phyloP scores from a whole-genome alignment of 2,888 invertebrate genomes.

The Polia nebulosa region DNA sequence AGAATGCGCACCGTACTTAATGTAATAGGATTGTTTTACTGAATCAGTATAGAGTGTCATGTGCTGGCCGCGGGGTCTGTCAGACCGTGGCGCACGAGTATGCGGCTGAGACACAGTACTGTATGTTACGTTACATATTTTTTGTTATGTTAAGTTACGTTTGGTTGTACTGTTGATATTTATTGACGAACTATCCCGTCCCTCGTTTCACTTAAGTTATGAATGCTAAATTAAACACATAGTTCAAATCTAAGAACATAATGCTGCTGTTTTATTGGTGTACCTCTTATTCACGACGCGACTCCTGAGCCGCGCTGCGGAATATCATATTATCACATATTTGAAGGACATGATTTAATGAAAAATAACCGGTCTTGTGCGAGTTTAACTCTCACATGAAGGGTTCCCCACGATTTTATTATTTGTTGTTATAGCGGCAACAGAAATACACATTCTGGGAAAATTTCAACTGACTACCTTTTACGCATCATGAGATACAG shows the following conservation, averaged over 20 bases:
- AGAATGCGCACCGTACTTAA: constrained; percentile 1
- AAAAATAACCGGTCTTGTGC: too few relatives aligned
- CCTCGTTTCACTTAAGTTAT: constrained; percentile 84
- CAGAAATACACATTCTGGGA: too few relatives aligned
- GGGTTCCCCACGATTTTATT: too few relatives aligned
- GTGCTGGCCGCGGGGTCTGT: not conserved
- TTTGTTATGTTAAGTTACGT: constrained; percentile 40
- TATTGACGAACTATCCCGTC: constrained; percentile 88
- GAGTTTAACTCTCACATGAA: too few relatives aligned
- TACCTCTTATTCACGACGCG: not conserved
- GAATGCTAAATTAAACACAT: constrained; percentile 82
- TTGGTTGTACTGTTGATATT: constrained; percentile 60
- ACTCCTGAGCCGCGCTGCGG: too few relatives aligned
- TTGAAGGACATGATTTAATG: too few relatives aligned
- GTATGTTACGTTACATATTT: constrained; percentile 18
- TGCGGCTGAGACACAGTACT: not conserved
- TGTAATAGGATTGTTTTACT: not conserved
- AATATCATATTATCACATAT: too few relatives aligned
- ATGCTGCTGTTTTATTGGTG: constrained; percentile 62
- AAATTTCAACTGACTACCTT: too few relatives aligned
- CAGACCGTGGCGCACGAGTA: not conserved
- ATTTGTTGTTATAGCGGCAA: too few relatives aligned
- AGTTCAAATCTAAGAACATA: constrained; percentile 74
- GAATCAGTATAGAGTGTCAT: not conserved
- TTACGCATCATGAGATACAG: too few relatives aligned